A percentile compares a stretch with the other conserved stretches of the same genome.
Evolutionary conservation across 2,113 vertebrate species (phyloP).

Genomic region (Synchiropus splendidus): DNA sequence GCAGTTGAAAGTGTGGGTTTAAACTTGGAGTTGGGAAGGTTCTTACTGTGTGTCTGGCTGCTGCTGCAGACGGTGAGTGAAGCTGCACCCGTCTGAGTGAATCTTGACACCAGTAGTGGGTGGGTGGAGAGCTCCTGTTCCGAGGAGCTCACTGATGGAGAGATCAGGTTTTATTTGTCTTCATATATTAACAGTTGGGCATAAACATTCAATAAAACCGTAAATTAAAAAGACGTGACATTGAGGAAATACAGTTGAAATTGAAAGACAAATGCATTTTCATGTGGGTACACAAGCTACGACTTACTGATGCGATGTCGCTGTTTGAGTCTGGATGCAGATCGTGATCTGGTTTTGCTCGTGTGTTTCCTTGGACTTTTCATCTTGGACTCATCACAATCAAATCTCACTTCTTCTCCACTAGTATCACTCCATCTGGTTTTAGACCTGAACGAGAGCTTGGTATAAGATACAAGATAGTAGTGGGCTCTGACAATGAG

Average conservation of each 20-base stretch:
- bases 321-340: constrained; percentile 32
- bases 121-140: background rate
- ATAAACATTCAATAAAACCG: too few relatives aligned
- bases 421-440: background rate
- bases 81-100: constrained; percentile 20
- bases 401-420: constrained; percentile 10
- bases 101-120: constrained; percentile 23
- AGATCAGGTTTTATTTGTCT: background rate
- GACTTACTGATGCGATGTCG: constrained; percentile 61
- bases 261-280: too few relatives aligned
- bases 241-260: too few relatives aligned
- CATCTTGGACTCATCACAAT: background rate
- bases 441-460: constrained; percentile 13
- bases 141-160: constrained; percentile 28
- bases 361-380: background rate
- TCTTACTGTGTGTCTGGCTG: too few relatives aligned
- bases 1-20: too few relatives aligned
- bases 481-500: too few relatives aligned
- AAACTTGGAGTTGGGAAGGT: too few relatives aligned
- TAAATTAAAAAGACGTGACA: too few relatives aligned
- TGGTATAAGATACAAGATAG: too few relatives aligned
- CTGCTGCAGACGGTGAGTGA: constrained; percentile 1
- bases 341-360: constrained; percentile 33
- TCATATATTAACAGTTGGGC: too few relatives aligned
- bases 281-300: too few relatives aligned